Evolutionary conservation across 1,140 invertebrate genomes (phyloP).

Genomic region (Riptortus pedestris): DNA sequence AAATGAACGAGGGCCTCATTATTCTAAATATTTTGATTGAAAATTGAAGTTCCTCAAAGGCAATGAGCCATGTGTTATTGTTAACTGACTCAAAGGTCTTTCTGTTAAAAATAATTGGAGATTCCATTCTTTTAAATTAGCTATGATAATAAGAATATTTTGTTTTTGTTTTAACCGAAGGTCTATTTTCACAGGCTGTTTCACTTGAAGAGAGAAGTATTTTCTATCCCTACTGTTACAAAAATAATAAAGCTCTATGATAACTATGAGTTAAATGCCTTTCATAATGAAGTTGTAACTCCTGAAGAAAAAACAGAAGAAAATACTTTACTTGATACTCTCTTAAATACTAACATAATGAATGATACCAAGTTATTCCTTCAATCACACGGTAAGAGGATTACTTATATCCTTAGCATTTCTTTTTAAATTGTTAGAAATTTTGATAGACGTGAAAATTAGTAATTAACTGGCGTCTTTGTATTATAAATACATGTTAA

Average conservation of each 20-base stretch:
- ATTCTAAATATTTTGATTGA: too few relatives aligned
- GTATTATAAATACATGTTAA: too few relatives aligned
- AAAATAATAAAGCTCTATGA: conserved; percentile 57
- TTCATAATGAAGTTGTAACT: conserved; percentile 65
- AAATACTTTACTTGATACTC: conserved; percentile 59
- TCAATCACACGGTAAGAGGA: conserved; percentile 48
- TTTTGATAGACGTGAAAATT: too few relatives aligned
- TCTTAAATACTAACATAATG: conserved; percentile 64
- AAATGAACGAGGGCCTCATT: too few relatives aligned
- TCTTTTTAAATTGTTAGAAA: not conserved
- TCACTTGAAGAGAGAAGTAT: conserved; percentile 45
- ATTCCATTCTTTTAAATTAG: too few relatives aligned
- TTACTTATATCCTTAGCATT: not conserved
- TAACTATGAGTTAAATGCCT: conserved; percentile 63
- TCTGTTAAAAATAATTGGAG: too few relatives aligned
- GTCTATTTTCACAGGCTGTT: conserved; percentile 43
- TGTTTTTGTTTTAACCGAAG: too few relatives aligned
- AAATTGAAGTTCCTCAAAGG: too few relatives aligned
- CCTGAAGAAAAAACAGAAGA: conserved; percentile 61
- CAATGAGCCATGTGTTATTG: too few relatives aligned
- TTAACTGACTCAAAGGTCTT: too few relatives aligned
- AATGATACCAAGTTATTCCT: conserved; percentile 60
- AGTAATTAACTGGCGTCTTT: too few relatives aligned
- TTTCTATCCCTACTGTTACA: conserved; percentile 52
- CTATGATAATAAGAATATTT: too few relatives aligned